Evolutionary conservation across 2,888 invertebrate genomes (phyloP).

Genomic region (Cryptus armator): DNA sequence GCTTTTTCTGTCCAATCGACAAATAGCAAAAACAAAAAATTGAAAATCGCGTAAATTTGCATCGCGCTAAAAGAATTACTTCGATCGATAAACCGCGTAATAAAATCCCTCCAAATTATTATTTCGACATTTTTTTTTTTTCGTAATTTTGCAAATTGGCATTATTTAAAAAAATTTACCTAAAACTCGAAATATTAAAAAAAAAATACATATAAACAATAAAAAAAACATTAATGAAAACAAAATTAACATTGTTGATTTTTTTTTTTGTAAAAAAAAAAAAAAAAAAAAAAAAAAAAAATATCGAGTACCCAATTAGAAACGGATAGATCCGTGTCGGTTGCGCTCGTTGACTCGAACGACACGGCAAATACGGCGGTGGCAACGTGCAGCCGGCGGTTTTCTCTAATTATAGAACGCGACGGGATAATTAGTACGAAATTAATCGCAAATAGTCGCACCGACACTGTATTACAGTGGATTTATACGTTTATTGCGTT

Average conservation of each 20-base stretch:
- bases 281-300: neutral
- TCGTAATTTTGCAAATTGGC: too few relatives aligned
- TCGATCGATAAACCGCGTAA: too few relatives aligned
- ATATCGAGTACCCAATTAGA: neutral
- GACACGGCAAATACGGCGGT: conserved; percentile 1
- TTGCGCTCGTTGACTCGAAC: neutral
- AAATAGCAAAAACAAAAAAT: conserved; percentile 11
- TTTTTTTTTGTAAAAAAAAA: neutral
- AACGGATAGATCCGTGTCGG: neutral
- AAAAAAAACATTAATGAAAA: too few relatives aligned
- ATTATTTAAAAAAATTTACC: too few relatives aligned
- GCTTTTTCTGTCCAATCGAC: conserved; percentile 69
- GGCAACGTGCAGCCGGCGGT: neutral
- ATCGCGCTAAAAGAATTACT: too few relatives aligned
- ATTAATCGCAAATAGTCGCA: neutral
- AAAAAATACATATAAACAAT: too few relatives aligned
- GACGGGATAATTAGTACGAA: neutral
- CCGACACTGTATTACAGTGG: neutral
- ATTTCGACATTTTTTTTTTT: too few relatives aligned
- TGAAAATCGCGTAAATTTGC: too few relatives aligned
- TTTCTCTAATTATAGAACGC: neutral
- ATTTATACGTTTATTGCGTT: neutral
- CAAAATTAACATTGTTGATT: too few relatives aligned
- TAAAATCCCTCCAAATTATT: too few relatives aligned
- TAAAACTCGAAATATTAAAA: too few relatives aligned